Percentiles rank a stretch among this genome's conserved stretches.
Conservation (phyloP, 1,140 invertebrate species). For the Fopius arisanus region DNA sequence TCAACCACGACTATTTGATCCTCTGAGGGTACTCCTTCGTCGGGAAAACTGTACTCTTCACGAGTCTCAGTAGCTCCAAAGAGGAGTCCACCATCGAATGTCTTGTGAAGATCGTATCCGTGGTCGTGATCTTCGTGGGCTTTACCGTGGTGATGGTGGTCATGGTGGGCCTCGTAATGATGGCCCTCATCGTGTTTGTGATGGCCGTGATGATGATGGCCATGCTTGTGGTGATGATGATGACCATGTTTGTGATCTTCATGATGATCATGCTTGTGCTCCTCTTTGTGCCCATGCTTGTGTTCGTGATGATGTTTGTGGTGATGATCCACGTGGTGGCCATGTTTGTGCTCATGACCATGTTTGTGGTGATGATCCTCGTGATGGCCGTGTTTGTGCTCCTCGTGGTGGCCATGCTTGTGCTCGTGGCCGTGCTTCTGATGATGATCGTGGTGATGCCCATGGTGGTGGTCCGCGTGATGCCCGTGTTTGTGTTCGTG, state of each 20-base stretch:
- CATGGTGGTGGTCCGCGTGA: slow-evolving; percentile 47
- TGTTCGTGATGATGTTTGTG: slow-evolving; percentile 46
- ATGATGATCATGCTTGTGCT: slow-evolving; percentile 31
- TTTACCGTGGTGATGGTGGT: slow-evolving; percentile 34
- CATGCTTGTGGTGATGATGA: slow-evolving; percentile 46
- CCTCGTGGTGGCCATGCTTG: slow-evolving; percentile 50
- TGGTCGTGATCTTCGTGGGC: slow-evolving; percentile 36
- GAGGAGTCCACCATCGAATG: slow-evolving; percentile 28
- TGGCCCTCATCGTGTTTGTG: slow-evolving; percentile 41
- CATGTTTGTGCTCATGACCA: slow-evolving; percentile 50
- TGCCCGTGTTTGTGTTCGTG: slow-evolving; percentile 52
- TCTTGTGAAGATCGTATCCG: slow-evolving; percentile 33
- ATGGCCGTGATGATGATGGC: slow-evolving; percentile 44
- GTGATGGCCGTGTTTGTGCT: slow-evolving; percentile 50
- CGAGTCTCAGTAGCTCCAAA: slow-evolving; percentile 46
- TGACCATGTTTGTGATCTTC: slow-evolving; percentile 48
- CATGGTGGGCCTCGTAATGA: slow-evolving; percentile 36
- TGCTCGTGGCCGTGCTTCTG: slow-evolving; percentile 53
- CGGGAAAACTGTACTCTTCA: slow-evolving; percentile 50
- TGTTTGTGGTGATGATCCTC: slow-evolving; percentile 44
- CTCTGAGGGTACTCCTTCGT: slow-evolving; percentile 21
- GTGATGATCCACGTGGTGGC: slow-evolving; percentile 42
- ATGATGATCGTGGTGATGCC: slow-evolving; percentile 47
- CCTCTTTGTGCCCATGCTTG: slow-evolving; percentile 36
- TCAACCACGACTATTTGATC: slow-evolving; percentile 19